phyloP scores from a whole-genome alignment of 2,113 vertebrate genomes.

The Heptranchias perlo region DNA sequence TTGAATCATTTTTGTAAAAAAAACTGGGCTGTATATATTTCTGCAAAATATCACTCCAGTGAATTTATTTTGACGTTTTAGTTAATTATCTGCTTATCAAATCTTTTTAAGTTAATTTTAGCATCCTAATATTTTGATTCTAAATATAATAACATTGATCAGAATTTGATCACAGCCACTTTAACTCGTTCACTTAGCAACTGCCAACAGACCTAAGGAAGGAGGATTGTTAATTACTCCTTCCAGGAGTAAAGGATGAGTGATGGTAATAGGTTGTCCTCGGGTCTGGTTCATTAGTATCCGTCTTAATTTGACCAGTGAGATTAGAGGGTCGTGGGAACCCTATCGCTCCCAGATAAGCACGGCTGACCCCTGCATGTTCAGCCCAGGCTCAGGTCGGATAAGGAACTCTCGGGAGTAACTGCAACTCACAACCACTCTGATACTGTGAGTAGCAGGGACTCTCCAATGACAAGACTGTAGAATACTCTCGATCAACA shows the following conservation, averaged over 20 bases:
- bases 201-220: not conserved
- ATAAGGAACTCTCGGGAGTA: not conserved
- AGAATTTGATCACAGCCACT: not conserved
- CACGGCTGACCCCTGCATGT: conserved; percentile 29
- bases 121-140: not conserved
- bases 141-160: not conserved
- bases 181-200: conserved; percentile 17
- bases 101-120: not conserved
- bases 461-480: not conserved
- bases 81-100: not conserved
- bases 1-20: not conserved
- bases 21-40: not conserved
- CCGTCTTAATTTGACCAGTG: not conserved
- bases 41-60: not conserved
- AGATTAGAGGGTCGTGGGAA: not conserved
- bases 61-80: not conserved
- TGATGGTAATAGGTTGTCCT: conserved; percentile 36
- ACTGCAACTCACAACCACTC: not conserved
- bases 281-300: not conserved
- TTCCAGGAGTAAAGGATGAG: conserved; percentile 38
- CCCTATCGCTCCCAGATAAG: not conserved
- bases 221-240: not conserved
- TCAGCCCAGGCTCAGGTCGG: conserved; percentile 36
- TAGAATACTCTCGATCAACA: not conserved
- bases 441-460: not conserved